phyloP scores from a whole-genome alignment of 2,888 invertebrate species.

The Lapara coniferarum region DNA sequence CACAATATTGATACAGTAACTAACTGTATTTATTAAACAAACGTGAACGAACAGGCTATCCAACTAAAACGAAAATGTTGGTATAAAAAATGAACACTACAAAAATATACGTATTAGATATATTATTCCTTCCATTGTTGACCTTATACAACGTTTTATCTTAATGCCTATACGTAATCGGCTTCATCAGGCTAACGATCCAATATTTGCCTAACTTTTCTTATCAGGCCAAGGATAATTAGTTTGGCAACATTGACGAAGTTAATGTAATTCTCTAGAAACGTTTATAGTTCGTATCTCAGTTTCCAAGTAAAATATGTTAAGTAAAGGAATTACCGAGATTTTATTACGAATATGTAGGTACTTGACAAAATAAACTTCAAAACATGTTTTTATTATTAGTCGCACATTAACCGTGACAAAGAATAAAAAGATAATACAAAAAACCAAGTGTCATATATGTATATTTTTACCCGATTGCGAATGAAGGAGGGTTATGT shows the following conservation, averaged over 20 bases:
- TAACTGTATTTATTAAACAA: conserved; percentile 14
- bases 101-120: neutral
- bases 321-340: neutral
- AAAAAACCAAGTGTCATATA: no score
- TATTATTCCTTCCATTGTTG: conserved; percentile 28
- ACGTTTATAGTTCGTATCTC: neutral
- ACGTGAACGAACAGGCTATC: neutral
- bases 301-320: neutral
- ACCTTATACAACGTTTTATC: conserved; percentile 20
- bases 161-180: conserved; percentile 37
- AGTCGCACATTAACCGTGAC: no score
- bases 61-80: neutral
- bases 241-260: conserved; percentile 21
- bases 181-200: conserved; percentile 35
- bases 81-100: neutral
- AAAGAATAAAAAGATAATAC: no score
- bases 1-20: neutral
- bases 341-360: neutral
- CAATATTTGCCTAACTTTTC: conserved; percentile 32
- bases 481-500: no score
- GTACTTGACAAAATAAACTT: no score
- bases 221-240: conserved; percentile 23
- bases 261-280: conserved; percentile 8
- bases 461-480: no score
- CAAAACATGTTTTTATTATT: no score